Conservation (phyloP, 2,888 invertebrate genomes). For the Cephus pulcher region DNA sequence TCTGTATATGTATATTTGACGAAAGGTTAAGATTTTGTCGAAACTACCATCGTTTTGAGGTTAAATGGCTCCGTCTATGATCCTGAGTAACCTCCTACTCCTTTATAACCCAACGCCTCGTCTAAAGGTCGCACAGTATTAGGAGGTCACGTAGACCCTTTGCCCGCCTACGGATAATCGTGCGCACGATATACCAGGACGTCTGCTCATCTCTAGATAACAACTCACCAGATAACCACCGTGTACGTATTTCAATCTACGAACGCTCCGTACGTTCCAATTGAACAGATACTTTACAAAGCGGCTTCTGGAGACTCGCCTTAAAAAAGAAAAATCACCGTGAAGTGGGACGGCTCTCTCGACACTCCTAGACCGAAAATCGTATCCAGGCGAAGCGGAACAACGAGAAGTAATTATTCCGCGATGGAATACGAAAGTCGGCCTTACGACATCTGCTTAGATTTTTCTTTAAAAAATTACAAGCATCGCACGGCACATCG, state of each 20-base stretch:
- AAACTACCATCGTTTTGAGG: neutral
- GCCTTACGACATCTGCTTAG: neutral
- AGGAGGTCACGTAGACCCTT: neutral
- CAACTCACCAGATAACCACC: neutral
- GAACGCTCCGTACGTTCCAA: neutral
- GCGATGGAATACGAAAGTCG: neutral
- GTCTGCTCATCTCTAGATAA: neutral
- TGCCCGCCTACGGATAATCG: neutral
- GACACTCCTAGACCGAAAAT: neutral
- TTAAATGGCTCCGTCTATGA: neutral
- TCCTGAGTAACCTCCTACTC: neutral
- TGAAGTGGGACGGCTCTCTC: neutral
- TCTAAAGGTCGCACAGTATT: neutral
- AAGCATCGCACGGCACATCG: neutral
- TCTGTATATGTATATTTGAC: neutral
- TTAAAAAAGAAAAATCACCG: neutral
- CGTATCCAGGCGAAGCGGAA: neutral
- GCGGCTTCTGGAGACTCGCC: neutral
- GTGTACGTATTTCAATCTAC: neutral
- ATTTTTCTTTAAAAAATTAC: neutral
- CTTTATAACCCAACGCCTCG: neutral
- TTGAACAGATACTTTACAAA: neutral
- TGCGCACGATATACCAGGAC: neutral
- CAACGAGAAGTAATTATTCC: neutral
- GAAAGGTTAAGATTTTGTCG: neutral